phyloP scores from a whole-genome alignment of 2,113 vertebrate genomes.

The Ellobius talpinus region DNA sequence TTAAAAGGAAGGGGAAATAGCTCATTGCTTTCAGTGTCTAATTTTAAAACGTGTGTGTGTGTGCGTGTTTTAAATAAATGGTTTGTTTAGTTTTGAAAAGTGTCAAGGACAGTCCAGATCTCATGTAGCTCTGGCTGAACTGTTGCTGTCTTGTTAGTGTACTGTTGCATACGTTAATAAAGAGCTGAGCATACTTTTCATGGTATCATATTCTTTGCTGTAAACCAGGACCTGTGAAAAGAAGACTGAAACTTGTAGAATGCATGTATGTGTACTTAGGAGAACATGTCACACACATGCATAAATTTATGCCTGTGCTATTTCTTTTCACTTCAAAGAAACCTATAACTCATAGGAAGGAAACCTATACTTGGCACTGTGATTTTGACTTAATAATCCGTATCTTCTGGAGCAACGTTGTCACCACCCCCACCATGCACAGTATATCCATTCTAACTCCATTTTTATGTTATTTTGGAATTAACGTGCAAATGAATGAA shows the following conservation, averaged over 20 bases:
- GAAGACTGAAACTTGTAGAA: not conserved
- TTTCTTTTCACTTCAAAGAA: slow-evolving; percentile 13
- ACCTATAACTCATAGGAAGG: too few species aligned
- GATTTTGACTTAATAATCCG: not conserved
- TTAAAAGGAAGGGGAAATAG: not conserved
- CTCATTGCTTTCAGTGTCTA: not conserved
- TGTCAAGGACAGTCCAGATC: not conserved
- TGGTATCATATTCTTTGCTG: not conserved
- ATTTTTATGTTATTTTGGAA: not conserved
- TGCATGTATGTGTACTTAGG: not conserved
- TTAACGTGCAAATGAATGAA: not conserved
- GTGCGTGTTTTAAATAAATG: not conserved
- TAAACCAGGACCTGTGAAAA: not conserved
- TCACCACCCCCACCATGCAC: not conserved
- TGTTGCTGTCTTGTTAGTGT: slow-evolving; percentile 22
- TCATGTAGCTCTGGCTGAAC: not conserved
- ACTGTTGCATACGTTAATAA: slow-evolving; percentile 49
- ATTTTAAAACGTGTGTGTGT: not conserved
- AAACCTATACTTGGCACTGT: not conserved
- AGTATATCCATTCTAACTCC: not conserved
- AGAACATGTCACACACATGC: not conserved
- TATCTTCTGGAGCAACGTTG: not conserved
- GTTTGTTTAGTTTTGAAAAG: not conserved
- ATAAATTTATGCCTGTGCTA: not conserved
- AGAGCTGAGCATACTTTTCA: not conserved